phyloP scores from a whole-genome alignment of 2,797 vertebrate species.

The Hipposideros larvatus region DNA sequence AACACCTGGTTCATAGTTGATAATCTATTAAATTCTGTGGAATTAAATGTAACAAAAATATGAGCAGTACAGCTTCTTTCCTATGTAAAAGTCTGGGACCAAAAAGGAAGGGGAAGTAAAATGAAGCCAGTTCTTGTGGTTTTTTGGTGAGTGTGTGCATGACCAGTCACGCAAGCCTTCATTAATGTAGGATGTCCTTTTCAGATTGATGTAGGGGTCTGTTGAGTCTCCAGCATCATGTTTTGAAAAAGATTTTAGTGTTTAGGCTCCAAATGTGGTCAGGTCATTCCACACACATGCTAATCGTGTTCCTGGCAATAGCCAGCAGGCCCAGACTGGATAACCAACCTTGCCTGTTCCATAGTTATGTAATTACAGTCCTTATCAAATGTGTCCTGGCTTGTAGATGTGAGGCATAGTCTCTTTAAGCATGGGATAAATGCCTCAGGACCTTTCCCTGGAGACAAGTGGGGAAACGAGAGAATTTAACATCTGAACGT shows the following conservation, averaged over 20 bases:
- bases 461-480: constrained; percentile 41
- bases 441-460: constrained; percentile 74
- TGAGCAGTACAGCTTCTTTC: neutral
- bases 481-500: neutral
- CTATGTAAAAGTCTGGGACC: neutral
- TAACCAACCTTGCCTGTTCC: constrained; percentile 14
- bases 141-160: neutral
- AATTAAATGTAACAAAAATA: constrained; percentile 4
- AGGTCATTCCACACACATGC: neutral
- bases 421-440: constrained; percentile 67
- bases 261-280: neutral
- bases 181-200: neutral
- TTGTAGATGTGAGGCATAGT: constrained; percentile 59
- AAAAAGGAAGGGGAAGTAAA: neutral
- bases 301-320: neutral
- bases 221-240: neutral
- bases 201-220: neutral
- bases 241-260: constrained; percentile 19
- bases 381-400: constrained; percentile 70
- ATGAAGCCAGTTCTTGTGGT: neutral
- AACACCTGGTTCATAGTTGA: neutral
- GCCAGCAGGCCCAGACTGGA: constrained; percentile 64
- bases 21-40: neutral
- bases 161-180: neutral
- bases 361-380: constrained; percentile 69